Conservation (phyloP, 2,888 invertebrate species). For the Ethmia dodecea region DNA sequence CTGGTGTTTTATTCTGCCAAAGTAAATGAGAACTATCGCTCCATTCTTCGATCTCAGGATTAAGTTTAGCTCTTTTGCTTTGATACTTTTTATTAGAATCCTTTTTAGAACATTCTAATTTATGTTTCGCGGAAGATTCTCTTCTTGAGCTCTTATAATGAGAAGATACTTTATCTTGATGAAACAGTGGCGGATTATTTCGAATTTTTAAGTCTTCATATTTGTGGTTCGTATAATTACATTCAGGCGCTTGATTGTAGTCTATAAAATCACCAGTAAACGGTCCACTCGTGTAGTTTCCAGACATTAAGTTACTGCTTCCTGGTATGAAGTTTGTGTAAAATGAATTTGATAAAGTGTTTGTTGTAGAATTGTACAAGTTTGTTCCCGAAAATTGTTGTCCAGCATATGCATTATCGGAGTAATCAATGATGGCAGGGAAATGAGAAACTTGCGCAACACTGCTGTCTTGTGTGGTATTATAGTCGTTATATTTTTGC, state of each 20-base stretch:
- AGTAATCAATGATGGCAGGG: conserved; percentile 63
- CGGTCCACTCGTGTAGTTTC: conserved; percentile 56
- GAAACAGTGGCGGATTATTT: conserved; percentile 46
- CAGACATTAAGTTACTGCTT: conserved; percentile 56
- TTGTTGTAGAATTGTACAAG: conserved; percentile 63
- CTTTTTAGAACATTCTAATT: conserved; percentile 68
- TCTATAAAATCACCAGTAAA: conserved; percentile 64
- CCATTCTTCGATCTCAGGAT: conserved; percentile 61
- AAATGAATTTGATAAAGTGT: conserved; percentile 67
- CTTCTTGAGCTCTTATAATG: conserved; percentile 55
- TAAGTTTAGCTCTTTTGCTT: conserved; percentile 56
- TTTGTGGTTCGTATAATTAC: conserved; percentile 63
- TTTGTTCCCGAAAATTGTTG: conserved; percentile 67
- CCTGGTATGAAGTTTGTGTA: conserved; percentile 68
- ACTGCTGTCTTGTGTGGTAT: conserved; percentile 49
- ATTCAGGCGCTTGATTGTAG: conserved; percentile 62
- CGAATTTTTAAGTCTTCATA: conserved; percentile 66
- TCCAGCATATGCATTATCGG: conserved; percentile 56
- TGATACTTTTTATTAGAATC: conserved; percentile 64
- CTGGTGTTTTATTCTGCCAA: conserved; percentile 60
- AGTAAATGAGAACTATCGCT: conserved; percentile 49
- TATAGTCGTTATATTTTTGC: conserved; percentile 62
- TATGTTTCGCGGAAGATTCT: conserved; percentile 63
- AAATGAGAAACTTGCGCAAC: conserved; percentile 71
- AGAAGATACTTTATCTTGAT: conserved; percentile 50